Percentiles rank a stretch among this genome's conserved stretches.
phyloP scores from a whole-genome alignment of 1,140 invertebrate genomes.

The Zaprionus vittiger region DNA sequence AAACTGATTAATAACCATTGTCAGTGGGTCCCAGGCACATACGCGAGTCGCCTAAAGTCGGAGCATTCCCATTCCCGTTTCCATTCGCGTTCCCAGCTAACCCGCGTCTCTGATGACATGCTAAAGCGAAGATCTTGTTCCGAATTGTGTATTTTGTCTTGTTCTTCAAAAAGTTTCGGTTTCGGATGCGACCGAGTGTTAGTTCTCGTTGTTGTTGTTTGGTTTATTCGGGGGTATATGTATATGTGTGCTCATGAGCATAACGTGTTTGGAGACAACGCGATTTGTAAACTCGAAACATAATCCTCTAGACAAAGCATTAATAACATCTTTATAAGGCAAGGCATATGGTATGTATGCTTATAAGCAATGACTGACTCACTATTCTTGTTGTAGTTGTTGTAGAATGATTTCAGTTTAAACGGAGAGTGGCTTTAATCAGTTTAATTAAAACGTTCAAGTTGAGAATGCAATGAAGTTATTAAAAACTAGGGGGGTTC shows the following conservation, averaged over 20 bases:
- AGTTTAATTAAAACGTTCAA: background rate
- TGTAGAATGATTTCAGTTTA: background rate
- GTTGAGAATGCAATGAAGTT: background rate
- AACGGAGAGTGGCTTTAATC: background rate
- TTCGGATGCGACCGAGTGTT: conserved; percentile 30
- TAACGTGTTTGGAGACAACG: conserved; percentile 42
- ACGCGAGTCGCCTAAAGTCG: conserved; percentile 11
- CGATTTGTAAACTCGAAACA: conserved; percentile 50
- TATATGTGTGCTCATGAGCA: conserved; percentile 12
- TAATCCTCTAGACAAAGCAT: conserved; percentile 60
- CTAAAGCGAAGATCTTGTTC: conserved; percentile 67
- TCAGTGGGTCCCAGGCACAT: conserved; percentile 40
- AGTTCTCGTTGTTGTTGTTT: conserved; percentile 14
- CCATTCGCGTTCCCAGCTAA: conserved; percentile 5
- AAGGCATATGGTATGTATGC: conserved; percentile 16
- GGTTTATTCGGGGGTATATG: background rate
- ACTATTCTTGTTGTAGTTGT: background rate
- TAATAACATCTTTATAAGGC: conserved; percentile 37
- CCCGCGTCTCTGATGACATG: conserved; percentile 33
- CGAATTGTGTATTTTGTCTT: conserved; percentile 60
- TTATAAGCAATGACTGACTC: background rate
- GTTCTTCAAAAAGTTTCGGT: conserved; percentile 52
- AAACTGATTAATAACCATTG: conserved; percentile 80
- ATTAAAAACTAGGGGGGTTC: background rate
- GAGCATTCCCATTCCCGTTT: conserved; percentile 14